Evolutionary conservation across 2,797 vertebrate genomes (phyloP).

Genomic region (Micrastur ruficollis): DNA sequence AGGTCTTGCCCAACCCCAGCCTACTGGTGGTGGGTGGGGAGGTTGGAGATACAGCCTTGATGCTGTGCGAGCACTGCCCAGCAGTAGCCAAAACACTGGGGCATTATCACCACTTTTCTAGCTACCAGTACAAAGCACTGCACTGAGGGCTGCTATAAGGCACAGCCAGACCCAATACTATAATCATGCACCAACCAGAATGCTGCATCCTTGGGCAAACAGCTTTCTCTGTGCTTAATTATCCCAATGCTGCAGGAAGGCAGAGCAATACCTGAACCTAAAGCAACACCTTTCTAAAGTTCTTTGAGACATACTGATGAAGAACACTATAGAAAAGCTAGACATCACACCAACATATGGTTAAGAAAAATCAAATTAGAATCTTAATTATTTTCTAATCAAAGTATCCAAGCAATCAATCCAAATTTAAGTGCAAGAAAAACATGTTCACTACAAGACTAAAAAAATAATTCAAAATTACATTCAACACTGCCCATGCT

Average conservation of each 20-base stretch:
- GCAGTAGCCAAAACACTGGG: no score
- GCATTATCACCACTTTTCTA: no score
- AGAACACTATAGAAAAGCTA: not conserved
- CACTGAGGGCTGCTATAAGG: no score
- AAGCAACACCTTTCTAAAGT: not conserved
- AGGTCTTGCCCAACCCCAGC: no score
- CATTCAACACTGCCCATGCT: not conserved
- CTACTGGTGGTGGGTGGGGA: no score
- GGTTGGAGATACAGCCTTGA: no score
- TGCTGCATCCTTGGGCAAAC: not conserved
- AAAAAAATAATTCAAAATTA: not conserved
- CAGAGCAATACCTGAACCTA: not conserved
- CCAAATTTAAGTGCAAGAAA: not conserved
- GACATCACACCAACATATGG: rapidly evolving
- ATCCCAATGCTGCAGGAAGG: not conserved
- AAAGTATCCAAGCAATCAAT: not conserved
- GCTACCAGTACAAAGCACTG: no score
- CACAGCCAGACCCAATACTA: no score
- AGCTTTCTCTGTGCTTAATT: not conserved
- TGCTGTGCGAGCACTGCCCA: no score
- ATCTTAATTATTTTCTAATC: not conserved
- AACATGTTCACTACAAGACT: not conserved
- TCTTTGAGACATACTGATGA: not conserved
- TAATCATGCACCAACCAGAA: not conserved
- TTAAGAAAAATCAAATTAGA: not conserved